Conservation (phyloP, 2,888 invertebrate species). For the Drosophila prostipennis region DNA sequence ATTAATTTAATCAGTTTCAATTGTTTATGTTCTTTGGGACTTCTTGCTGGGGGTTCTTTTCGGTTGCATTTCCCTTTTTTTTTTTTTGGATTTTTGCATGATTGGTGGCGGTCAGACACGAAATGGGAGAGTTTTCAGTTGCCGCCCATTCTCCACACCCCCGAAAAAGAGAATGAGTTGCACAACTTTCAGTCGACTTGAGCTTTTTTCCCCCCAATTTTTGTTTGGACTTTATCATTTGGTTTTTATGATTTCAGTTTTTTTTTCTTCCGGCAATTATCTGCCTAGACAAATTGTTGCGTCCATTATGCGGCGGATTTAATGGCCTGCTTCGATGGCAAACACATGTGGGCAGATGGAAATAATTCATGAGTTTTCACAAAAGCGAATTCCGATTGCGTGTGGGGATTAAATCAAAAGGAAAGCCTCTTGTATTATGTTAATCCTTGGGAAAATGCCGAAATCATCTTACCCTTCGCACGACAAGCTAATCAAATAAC, state of each 20-base stretch:
- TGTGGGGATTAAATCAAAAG: conserved; percentile 28
- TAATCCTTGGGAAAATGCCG: conserved; percentile 55
- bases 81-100: conserved; percentile 60
- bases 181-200: conserved; percentile 68
- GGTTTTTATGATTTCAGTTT: conserved; percentile 19
- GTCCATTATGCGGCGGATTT: conserved; percentile 56
- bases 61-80: conserved; percentile 11
- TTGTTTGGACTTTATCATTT: conserved; percentile 8
- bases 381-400: conserved; percentile 20
- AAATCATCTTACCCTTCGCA: conserved; percentile 19
- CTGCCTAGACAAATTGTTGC: conserved; percentile 64
- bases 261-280: conserved; percentile 45
- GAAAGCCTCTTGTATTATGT: conserved; percentile 12
- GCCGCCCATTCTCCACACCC: conserved; percentile 13
- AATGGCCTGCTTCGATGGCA: conserved; percentile 42
- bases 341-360: conserved; percentile 48
- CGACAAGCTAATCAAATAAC: conserved; percentile 61
- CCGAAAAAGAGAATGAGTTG: conserved; percentile 38
- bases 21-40: conserved; percentile 70
- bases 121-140: conserved; percentile 52
- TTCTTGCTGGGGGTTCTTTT: conserved; percentile 15
- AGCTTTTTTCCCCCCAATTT: conserved; percentile 27
- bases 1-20: conserved; percentile 80
- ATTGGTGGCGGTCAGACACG: conserved; percentile 72
- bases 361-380: conserved; percentile 22